phyloP scores from a whole-genome alignment of 2,113 vertebrate genomes.

The Laticauda colubrina region DNA sequence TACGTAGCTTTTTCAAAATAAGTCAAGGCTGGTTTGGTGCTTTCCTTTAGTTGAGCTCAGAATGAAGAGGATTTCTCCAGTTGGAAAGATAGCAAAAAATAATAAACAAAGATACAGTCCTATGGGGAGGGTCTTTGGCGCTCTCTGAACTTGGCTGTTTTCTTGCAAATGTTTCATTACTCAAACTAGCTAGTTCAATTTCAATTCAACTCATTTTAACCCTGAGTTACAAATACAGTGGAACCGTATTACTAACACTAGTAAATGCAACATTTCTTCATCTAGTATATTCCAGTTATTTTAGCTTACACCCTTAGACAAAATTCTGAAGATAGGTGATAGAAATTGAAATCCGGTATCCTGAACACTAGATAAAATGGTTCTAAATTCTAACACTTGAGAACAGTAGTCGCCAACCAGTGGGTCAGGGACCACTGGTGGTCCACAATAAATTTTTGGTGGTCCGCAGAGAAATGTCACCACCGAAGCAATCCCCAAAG shows the following conservation, averaged over 20 bases:
- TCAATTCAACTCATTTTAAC: background rate
- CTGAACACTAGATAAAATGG: background rate
- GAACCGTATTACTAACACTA: background rate
- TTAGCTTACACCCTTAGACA: background rate
- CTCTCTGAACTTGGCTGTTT: background rate
- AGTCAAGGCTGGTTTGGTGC: background rate
- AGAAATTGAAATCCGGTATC: background rate
- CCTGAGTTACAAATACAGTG: background rate
- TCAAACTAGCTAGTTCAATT: background rate
- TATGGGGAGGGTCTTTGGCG: background rate
- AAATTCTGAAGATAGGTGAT: background rate
- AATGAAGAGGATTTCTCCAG: background rate
- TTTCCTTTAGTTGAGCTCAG: background rate
- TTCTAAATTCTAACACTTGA: background rate
- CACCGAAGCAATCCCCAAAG: too few relatives aligned
- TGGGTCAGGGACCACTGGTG: too few relatives aligned
- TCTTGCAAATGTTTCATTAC: background rate
- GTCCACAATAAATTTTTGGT: too few relatives aligned
- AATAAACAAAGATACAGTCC: background rate
- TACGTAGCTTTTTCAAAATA: background rate
- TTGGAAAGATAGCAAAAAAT: background rate
- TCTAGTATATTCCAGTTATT: background rate
- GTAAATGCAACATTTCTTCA: background rate
- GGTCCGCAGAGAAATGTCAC: too few relatives aligned
- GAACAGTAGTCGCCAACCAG: background rate